Base-by-base conservation (phyloP, 2,888 invertebrate species). In the Actias luna region DNA sequence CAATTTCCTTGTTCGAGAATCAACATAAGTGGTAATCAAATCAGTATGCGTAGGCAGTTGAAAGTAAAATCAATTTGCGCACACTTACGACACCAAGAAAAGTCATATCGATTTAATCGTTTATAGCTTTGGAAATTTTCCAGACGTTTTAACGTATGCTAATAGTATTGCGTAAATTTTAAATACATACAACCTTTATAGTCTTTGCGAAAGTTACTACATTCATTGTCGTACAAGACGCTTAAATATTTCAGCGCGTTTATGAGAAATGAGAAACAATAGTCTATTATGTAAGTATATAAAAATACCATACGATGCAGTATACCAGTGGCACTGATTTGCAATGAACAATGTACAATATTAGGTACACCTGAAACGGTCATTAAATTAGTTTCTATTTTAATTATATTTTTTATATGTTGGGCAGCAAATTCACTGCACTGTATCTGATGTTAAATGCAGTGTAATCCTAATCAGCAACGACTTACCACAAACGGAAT, bases 201-300 rank as follows among this genome's bases (percentile, higher is more conserved):
- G 8, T 42, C 18, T 18, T 42, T 18, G 8, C 18, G n/a, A 18
- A 42, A 42, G 7, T 18, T 0, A 18, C 8, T 18, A 42, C 5
- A 18, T 42, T 42, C 18, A 5, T 18, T 18, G 8, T 7, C 7
- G 42, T 42, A 42, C 42, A 42, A 42, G 18, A 18, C 8, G 18
- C 42, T 18, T 18, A 7, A 18, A 1, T 42, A 18, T 8, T 42
- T 42, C 5, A 18, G 18, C 39, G 4, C 4, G 22, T 29, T 27
- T 52, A 52, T 52, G 27, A 27, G 27, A 52, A 52, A 52, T 16
- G 14, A 14, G 14, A 52, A 52, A 52, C 52, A 52, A 52, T 52
- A 22, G 52, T 27, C 14, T 12, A 52, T 14, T 52, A 27, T 52
- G 25, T 52, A 3, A 27, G 5, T 25, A 25, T 5, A 25, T 16